Evolutionary conservation across 2,113 vertebrate genomes (phyloP), one percentile per base, ranked within the genome.

Genomic region (Alligator mississippiensis): DNA sequence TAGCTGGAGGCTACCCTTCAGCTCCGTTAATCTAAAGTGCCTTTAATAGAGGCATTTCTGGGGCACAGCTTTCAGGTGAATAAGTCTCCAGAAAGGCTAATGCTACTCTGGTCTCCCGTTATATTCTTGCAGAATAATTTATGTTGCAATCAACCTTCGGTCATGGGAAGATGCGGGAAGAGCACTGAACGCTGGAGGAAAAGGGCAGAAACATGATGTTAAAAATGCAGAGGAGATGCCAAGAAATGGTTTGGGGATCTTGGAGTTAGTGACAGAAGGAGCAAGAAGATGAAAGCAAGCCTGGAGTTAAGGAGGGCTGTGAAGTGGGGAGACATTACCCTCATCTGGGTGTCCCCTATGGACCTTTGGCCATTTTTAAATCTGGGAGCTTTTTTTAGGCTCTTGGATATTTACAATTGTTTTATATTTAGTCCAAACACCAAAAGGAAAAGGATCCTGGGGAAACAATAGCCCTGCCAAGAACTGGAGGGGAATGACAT

Each of bases 101-200:
- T 75, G 74, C 8, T 5, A 81, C 47, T 47, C 27, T 11, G 82
- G n/a, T 47, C 55, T 90, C 61, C 55, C 63, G 66, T 59, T 84
- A 59, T 58, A 38, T 60, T 85, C 77, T 38, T 75, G 84, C 85
- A 77, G 75, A 92, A 3, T 79, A 91, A 58, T 1, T 0, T 82
- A n/a, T 54, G 24, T 5, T 84, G 27, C 87, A 87, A 13, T 63
- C 95, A 87, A 64, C 80, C 77, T 62, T 92, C 4, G 25, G 92
- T 95, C 95, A 93, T 78, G 47, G 47, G 47, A 86, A 86, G 93
- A 5, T 87, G 93, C 92, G 91, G 95, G 96, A 97, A 97, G 96
- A 96, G 96, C 89, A 97, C 80, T 96, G 97, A 97, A 96, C 96
- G 74, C 77, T 75, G 77, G 94, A 84, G 80, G 83, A 82, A 82